Percentiles rank a stretch among this genome's conserved stretches.
These are phyloP conservation scores for Hepsetus odoe DNA, from an alignment of 2,113 vertebrate species.

Conservation along the genomic window DNA sequence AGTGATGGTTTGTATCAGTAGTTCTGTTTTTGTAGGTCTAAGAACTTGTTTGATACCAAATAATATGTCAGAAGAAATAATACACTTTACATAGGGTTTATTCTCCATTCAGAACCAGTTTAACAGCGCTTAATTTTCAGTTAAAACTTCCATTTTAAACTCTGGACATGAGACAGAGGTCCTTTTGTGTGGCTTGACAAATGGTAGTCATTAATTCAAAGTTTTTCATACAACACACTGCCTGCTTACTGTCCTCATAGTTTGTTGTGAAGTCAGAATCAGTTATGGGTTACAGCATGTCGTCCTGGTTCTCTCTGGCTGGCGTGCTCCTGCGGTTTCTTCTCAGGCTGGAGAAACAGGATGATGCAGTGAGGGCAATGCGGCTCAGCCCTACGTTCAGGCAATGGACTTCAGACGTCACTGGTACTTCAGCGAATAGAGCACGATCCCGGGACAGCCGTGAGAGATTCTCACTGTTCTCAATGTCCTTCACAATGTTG, in stretches of 20 bases:
- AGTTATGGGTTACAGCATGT: constrained; percentile 61
- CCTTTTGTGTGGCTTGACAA: background rate
- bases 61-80: constrained; percentile 12
- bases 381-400: constrained; percentile 78
- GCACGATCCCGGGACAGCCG: constrained; percentile 66
- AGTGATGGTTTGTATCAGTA: constrained; percentile 40
- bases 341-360: constrained; percentile 70
- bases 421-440: constrained; percentile 83
- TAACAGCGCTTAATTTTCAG: constrained; percentile 4
- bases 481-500: constrained; percentile 83
- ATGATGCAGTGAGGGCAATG: constrained; percentile 71
- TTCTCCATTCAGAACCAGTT: constrained; percentile 20
- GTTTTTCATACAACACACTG: background rate
- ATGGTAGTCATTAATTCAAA: background rate
- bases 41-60: constrained; percentile 12
- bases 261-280: background rate
- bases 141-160: constrained; percentile 17
- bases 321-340: constrained; percentile 57
- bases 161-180: background rate
- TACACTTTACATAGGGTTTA: constrained; percentile 18
- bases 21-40: constrained; percentile 21
- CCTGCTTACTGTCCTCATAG: background rate
- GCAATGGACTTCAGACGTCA: constrained; percentile 80
- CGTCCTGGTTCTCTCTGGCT: constrained; percentile 58
- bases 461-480: constrained; percentile 62